These are phyloP conservation scores for Homalodisca vitripennis DNA, from an alignment of 1,140 invertebrate species.

Conservation along the genomic window DNA sequence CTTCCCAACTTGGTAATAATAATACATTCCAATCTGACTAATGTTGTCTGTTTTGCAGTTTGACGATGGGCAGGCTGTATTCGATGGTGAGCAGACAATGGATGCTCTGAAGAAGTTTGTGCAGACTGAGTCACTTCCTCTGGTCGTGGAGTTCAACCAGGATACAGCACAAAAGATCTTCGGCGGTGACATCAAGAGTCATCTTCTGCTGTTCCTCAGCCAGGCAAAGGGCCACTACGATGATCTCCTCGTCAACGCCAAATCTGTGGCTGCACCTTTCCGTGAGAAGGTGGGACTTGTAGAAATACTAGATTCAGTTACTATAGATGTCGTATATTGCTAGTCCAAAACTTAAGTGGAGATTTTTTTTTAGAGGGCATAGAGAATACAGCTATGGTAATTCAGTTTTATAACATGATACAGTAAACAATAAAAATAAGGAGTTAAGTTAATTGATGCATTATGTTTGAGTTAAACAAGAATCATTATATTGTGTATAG, in stretches of 20 bases:
- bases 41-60: conserved; percentile 72
- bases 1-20: too few relatives aligned
- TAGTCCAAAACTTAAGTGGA: too few relatives aligned
- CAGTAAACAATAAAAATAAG: too few relatives aligned
- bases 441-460: too few relatives aligned
- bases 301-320: too few relatives aligned
- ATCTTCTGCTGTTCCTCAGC: conserved; percentile 92
- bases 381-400: too few relatives aligned
- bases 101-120: conserved; percentile 78
- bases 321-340: too few relatives aligned
- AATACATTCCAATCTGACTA: too few relatives aligned
- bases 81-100: conserved; percentile 59
- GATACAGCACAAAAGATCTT: conserved; percentile 98
- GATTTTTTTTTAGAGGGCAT: too few relatives aligned
- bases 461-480: too few relatives aligned
- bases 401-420: too few relatives aligned
- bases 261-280: conserved; percentile 83
- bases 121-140: conserved; percentile 78
- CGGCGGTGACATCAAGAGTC: conserved; percentile 95
- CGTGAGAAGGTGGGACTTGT: conserved; percentile 81
- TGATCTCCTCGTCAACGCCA: conserved; percentile 70
- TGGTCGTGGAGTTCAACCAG: conserved; percentile 97
- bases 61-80: conserved; percentile 87
- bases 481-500: too few relatives aligned
- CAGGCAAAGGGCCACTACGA: conserved; percentile 84